These are phyloP conservation scores for Zosterops hypoxanthus DNA, from an alignment of 2,113 vertebrate genomes.

Conservation along the genomic window DNA sequence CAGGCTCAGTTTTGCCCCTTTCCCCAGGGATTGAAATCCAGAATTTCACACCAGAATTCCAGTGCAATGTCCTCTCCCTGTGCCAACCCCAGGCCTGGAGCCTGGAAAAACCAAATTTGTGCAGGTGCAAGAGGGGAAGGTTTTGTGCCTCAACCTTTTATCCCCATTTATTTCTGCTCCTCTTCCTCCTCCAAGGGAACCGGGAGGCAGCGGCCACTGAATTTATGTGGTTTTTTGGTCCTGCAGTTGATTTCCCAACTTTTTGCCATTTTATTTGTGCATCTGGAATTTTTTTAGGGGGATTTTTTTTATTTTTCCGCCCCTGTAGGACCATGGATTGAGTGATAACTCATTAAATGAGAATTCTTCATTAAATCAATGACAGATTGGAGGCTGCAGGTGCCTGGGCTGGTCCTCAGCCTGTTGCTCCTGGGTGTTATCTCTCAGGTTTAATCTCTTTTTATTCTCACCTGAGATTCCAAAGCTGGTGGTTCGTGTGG, in stretches of 20 bases:
- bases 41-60: background rate
- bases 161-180: constrained; percentile 73
- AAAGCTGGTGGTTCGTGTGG: too few relatives aligned
- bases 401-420: background rate
- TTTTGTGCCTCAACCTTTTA: constrained; percentile 41
- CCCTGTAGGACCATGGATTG: rapidly evolving
- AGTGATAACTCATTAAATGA: background rate
- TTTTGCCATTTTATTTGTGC: background rate
- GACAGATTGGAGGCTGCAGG: background rate
- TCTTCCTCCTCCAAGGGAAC: constrained; percentile 60
- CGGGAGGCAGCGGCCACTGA: background rate
- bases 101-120: constrained; percentile 75
- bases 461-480: too few relatives aligned
- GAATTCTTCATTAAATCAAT: background rate
- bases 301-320: background rate
- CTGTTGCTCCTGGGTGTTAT: background rate
- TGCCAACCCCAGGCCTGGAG: constrained; percentile 64
- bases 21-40: rapidly evolving
- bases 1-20: background rate
- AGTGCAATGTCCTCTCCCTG: background rate
- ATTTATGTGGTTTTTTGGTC: background rate
- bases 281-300: background rate
- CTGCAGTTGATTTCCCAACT: background rate
- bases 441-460: too few relatives aligned
- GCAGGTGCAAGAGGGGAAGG: constrained; percentile 58